phyloP scores from a whole-genome alignment of 2,888 invertebrate genomes.

The Lasius platythorax region DNA sequence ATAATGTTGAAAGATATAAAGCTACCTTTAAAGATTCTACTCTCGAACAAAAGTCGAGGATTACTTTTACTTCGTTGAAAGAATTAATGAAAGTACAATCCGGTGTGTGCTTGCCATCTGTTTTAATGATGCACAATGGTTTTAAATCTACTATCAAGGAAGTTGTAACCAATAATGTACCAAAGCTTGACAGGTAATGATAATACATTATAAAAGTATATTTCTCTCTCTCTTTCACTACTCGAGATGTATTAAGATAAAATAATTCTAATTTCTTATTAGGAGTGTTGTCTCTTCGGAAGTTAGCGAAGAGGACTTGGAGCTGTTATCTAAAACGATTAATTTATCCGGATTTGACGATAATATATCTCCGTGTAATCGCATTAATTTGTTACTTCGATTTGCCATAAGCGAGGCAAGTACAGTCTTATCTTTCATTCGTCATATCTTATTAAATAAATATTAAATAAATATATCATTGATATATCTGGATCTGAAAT shows the following conservation, averaged over 20 bases:
- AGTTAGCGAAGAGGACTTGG: constrained; percentile 91
- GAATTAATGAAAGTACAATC: constrained; percentile 76
- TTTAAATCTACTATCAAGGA: constrained; percentile 72
- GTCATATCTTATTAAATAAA: neutral
- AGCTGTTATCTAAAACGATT: constrained; percentile 91
- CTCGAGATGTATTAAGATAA: constrained; percentile 34
- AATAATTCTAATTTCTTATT: constrained; percentile 51
- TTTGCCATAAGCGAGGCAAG: constrained; percentile 90
- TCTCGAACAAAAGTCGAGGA: constrained; percentile 43
- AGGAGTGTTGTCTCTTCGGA: constrained; percentile 89
- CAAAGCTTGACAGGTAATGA: constrained; percentile 79
- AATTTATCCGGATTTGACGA: constrained; percentile 94
- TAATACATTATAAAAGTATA: neutral
- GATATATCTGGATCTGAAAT: constrained; percentile 34
- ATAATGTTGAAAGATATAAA: constrained; percentile 69
- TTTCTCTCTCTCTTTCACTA: neutral
- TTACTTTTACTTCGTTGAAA: constrained; percentile 53
- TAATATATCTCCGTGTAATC: constrained; percentile 93
- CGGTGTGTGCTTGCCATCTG: constrained; percentile 78
- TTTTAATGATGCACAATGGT: constrained; percentile 72
- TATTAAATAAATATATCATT: constrained; percentile 13
- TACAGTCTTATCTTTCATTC: neutral
- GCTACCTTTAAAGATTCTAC: constrained; percentile 25
- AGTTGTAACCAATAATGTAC: constrained; percentile 71
- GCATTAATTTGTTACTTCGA: constrained; percentile 90